phyloP scores from a whole-genome alignment of 1,140 invertebrate genomes.

The Diplogasteroides magnus region DNA sequence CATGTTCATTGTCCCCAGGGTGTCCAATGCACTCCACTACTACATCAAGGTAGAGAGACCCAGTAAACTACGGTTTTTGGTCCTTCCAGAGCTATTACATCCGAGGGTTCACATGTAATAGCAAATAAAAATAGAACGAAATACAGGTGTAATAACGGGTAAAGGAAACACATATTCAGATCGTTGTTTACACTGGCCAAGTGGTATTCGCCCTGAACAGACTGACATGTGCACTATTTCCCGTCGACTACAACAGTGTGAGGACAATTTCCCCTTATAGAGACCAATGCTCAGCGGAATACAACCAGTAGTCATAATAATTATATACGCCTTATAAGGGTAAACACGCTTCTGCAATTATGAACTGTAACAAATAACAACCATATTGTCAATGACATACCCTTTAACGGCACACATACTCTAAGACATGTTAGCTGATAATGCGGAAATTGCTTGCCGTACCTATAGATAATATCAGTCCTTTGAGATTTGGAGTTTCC shows the following conservation, averaged over 20 bases:
- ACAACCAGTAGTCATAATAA: no score
- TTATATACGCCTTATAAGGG: no score
- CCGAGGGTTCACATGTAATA: not conserved
- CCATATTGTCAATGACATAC: no score
- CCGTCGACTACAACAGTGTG: slow-evolving; percentile 1
- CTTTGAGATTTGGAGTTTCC: not conserved
- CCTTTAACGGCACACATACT: no score
- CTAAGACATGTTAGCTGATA: no score
- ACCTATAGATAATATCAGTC: no score
- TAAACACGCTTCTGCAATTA: no score
- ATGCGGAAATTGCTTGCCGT: no score
- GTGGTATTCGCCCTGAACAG: slow-evolving; percentile 8
- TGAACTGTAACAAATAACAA: no score
- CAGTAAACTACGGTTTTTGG: no score
- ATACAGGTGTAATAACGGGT: not conserved
- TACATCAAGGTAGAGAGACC: slow-evolving; percentile 11
- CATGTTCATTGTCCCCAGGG: not conserved
- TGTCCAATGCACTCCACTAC: slow-evolving; percentile 10
- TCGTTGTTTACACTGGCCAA: slow-evolving; percentile 13
- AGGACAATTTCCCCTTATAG: no score
- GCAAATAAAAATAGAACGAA: not conserved
- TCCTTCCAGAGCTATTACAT: not conserved
- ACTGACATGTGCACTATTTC: not conserved
- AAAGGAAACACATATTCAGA: not conserved
- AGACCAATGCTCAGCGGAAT: no score